phyloP scores from a whole-genome alignment of 2,113 vertebrate species.

The Cottus gobio region DNA sequence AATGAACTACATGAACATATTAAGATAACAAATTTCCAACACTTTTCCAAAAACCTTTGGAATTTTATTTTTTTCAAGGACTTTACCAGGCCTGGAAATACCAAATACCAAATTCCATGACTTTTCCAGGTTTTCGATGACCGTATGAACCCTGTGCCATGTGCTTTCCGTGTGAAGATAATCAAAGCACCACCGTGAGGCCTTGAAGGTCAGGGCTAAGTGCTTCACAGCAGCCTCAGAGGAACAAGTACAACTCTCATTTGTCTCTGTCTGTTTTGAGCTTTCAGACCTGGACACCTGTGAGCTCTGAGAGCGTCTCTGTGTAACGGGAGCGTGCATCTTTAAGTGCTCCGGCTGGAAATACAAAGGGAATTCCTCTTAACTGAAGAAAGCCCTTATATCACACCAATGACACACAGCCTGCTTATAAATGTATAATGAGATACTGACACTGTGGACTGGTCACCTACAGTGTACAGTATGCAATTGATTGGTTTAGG shows the following conservation, averaged over 20 bases:
- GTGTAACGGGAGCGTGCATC: neutral
- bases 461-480: neutral
- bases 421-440: neutral
- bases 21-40: no score
- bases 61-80: no score
- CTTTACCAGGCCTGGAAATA: no score
- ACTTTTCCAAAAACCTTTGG: no score
- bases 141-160: no score
- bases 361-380: slow-evolving; percentile 7
- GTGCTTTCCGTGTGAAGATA: no score
- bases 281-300: slow-evolving; percentile 59
- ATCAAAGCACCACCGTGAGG: slow-evolving; percentile 45
- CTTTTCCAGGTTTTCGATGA: no score
- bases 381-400: neutral
- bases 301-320: no score
- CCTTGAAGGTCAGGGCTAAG: slow-evolving; percentile 47
- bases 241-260: slow-evolving; percentile 43
- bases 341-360: slow-evolving; percentile 36
- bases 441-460: neutral
- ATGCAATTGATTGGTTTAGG: neutral
- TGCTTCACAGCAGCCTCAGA: slow-evolving; percentile 43
- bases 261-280: slow-evolving; percentile 59
- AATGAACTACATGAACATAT: no score
- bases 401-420: neutral
- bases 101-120: no score